These are phyloP conservation scores for Galendromus occidentalis DNA, from an alignment of 1,140 invertebrate species.

Conservation along the genomic window DNA sequence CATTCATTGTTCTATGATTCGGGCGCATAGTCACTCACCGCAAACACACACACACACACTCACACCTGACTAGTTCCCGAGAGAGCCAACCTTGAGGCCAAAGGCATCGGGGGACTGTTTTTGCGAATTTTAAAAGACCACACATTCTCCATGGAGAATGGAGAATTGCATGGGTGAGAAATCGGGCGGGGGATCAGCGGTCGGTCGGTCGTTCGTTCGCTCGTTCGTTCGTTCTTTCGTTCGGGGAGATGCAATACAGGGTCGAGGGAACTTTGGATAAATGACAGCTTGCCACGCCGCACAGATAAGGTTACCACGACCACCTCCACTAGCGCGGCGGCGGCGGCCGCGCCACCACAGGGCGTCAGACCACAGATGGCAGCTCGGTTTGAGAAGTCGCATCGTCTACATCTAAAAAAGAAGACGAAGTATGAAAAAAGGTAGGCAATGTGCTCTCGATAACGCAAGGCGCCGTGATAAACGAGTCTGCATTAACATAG, in stretches of 20 bases:
- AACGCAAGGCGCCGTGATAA: neutral
- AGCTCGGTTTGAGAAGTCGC: neutral
- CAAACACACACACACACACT: too few relatives aligned
- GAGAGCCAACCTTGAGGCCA: too few relatives aligned
- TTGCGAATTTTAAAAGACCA: conserved; percentile 11
- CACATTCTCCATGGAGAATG: neutral
- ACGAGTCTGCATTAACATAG: too few relatives aligned
- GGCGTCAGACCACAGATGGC: neutral
- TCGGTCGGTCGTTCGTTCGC: too few relatives aligned
- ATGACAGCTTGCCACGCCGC: conserved; percentile 9
- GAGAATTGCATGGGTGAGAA: neutral
- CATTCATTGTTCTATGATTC: too few relatives aligned
- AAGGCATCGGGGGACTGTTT: neutral
- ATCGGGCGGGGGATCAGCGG: neutral
- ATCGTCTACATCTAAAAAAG: too few relatives aligned
- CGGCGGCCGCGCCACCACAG: neutral
- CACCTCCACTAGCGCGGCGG: neutral
- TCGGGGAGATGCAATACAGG: too few relatives aligned
- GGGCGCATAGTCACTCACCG: too few relatives aligned
- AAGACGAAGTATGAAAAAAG: neutral
- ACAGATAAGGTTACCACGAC: neutral
- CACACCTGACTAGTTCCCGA: too few relatives aligned
- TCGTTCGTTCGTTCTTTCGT: too few relatives aligned
- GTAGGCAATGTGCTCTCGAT: neutral
- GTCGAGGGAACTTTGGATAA: neutral